phyloP scores from a whole-genome alignment of 2,888 invertebrate species.

The Agrenia bidenticulata region DNA sequence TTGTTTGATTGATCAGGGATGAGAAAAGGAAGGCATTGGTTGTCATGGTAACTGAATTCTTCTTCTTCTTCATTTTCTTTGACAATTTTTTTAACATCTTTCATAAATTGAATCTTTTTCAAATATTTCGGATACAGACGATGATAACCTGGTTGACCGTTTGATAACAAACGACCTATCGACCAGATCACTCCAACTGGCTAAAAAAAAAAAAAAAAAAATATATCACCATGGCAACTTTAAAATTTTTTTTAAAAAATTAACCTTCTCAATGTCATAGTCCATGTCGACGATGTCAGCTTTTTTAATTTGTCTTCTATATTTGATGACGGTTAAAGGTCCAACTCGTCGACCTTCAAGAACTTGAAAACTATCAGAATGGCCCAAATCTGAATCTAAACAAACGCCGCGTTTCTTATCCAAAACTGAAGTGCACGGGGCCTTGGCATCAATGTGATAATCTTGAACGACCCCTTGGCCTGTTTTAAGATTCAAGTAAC shows the following conservation, averaged over 20 bases:
- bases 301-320: conserved; percentile 70
- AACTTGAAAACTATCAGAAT: conserved; percentile 74
- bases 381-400: conserved; percentile 77
- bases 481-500: conserved; percentile 63
- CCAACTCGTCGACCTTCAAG: conserved; percentile 55
- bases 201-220: conserved; percentile 3
- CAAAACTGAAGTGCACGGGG: conserved; percentile 67
- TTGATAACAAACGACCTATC: conserved; percentile 68
- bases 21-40: conserved; percentile 25
- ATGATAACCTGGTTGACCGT: conserved; percentile 80
- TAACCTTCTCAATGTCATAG: conserved; percentile 24
- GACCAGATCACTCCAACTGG: conserved; percentile 76
- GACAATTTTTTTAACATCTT: conserved; percentile 14
- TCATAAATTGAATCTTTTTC: conserved; percentile 67
- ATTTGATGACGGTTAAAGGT: conserved; percentile 77
- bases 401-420: conserved; percentile 76
- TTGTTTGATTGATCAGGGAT: conserved; percentile 21
- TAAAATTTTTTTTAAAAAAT: conserved; percentile 61
- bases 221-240: conserved; percentile 68
- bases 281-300: conserved; percentile 46
- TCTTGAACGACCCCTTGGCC: conserved; percentile 71
- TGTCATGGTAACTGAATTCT: not conserved
- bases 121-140: conserved; percentile 73
- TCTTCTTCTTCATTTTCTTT: conserved; percentile 20
- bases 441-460: conserved; percentile 79